A percentile compares a stretch with the other conserved stretches of the same genome.
Evolutionary conservation across 2,113 vertebrate species (phyloP).

Genomic region (Phodopus roborovskii): DNA sequence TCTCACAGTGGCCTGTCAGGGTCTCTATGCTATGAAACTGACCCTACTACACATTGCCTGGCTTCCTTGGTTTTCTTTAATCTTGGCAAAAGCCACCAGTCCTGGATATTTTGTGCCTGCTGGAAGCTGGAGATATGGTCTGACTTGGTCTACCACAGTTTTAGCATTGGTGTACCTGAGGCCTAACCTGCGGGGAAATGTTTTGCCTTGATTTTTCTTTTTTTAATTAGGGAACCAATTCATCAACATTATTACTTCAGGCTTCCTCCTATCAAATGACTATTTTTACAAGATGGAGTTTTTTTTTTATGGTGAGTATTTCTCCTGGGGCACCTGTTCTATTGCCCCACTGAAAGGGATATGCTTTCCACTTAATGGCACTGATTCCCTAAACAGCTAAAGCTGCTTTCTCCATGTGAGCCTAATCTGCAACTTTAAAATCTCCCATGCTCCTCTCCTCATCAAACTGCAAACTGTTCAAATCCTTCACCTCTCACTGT

Average conservation of each 20-base stretch:
- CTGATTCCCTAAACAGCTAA: background rate
- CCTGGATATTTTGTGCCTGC: background rate
- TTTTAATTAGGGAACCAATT: background rate
- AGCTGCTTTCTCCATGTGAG: background rate
- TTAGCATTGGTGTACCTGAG: background rate
- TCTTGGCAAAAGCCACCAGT: too few relatives aligned
- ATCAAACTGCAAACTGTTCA: background rate
- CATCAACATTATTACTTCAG: background rate
- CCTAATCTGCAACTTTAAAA: background rate
- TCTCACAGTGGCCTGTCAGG: background rate
- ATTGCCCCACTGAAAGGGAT: background rate
- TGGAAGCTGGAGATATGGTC: background rate
- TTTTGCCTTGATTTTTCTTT: background rate
- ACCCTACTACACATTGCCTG: background rate
- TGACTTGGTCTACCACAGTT: background rate
- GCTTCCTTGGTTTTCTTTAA: background rate
- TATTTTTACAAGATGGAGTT: background rate
- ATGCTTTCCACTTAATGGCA: background rate
- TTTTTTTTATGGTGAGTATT: background rate
- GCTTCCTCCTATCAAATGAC: background rate
- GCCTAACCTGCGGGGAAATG: too few relatives aligned
- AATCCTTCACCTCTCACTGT: background rate
- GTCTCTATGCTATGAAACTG: too few relatives aligned
- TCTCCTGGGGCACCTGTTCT: background rate
- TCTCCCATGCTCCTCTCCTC: background rate